These are phyloP conservation scores for Fratercula arctica DNA, from an alignment of 2,797 vertebrate species.

Conservation along the genomic window DNA sequence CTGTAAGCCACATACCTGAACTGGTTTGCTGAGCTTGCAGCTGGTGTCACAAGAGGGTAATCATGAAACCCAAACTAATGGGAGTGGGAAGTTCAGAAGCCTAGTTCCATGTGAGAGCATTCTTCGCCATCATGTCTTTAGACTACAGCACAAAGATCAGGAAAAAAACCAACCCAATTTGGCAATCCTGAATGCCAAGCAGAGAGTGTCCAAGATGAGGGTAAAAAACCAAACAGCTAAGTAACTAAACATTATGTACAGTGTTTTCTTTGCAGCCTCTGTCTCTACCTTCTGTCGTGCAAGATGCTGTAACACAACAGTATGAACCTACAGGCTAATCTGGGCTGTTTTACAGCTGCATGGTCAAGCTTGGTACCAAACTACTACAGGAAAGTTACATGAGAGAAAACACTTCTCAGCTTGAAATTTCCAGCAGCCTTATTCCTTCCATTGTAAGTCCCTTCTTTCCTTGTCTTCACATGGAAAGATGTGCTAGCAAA, in stretches of 20 bases:
- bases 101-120: neutral
- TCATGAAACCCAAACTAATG: neutral
- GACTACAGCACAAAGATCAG: neutral
- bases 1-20: neutral
- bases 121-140: neutral
- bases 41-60: neutral
- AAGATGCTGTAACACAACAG: neutral
- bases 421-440: neutral
- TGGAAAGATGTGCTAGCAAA: neutral
- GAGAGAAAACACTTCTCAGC: neutral
- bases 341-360: neutral
- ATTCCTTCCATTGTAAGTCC: neutral
- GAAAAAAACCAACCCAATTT: neutral
- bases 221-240: neutral
- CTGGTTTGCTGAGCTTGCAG: neutral
- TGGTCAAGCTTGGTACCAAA: neutral
- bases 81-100: neutral
- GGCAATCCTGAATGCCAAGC: neutral
- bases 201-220: neutral
- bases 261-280: neutral
- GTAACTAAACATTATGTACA: neutral
- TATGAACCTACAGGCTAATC: neutral
- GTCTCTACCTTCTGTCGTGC: neutral
- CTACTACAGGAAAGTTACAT: neutral
- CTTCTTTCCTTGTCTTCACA: neutral